phyloP scores from a whole-genome alignment of 2,888 invertebrate species.

The Cephus spinipes region DNA sequence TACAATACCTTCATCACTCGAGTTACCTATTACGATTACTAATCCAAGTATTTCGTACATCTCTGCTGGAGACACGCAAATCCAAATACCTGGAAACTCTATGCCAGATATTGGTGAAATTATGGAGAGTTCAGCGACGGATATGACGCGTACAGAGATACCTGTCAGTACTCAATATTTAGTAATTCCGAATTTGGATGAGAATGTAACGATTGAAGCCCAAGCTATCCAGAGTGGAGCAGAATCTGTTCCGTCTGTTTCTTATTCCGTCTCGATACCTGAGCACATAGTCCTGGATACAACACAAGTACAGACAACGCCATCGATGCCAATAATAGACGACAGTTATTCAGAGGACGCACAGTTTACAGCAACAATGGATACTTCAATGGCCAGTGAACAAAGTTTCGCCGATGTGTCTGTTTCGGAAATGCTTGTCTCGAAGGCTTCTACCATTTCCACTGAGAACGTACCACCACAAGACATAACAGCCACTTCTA shows the following conservation, averaged over 20 bases:
- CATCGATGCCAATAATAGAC: slow-evolving; percentile 64
- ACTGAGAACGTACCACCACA: slow-evolving; percentile 26
- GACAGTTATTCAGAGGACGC: slow-evolving; percentile 52
- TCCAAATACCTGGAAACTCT: slow-evolving; percentile 53
- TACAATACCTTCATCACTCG: slow-evolving; percentile 76
- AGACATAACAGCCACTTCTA: slow-evolving; percentile 31
- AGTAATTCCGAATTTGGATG: slow-evolving; percentile 49
- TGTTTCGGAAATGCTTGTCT: slow-evolving; percentile 50
- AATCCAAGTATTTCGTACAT: slow-evolving; percentile 75
- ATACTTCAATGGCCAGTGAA: slow-evolving; percentile 34
- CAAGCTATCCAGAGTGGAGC: slow-evolving; percentile 32
- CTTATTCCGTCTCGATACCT: slow-evolving; percentile 58
- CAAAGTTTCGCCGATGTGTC: slow-evolving; percentile 45
- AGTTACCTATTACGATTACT: slow-evolving; percentile 81
- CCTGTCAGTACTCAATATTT: slow-evolving; percentile 50
- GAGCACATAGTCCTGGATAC: slow-evolving; percentile 47
- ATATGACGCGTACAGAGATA: slow-evolving; percentile 37
- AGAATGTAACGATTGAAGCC: slow-evolving; percentile 40
- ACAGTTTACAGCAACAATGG: slow-evolving; percentile 35
- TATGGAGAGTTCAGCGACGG: slow-evolving; percentile 38
- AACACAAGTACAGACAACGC: slow-evolving; percentile 53
- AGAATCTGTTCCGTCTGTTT: slow-evolving; percentile 37
- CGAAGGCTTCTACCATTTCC: slow-evolving; percentile 36
- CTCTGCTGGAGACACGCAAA: slow-evolving; percentile 40
- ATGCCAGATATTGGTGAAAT: slow-evolving; percentile 60